Percentiles rank a stretch among this genome's conserved stretches.
Evolutionary conservation across 2,888 invertebrate species (phyloP).

Genomic region (Acanthoscelides obtectus): DNA sequence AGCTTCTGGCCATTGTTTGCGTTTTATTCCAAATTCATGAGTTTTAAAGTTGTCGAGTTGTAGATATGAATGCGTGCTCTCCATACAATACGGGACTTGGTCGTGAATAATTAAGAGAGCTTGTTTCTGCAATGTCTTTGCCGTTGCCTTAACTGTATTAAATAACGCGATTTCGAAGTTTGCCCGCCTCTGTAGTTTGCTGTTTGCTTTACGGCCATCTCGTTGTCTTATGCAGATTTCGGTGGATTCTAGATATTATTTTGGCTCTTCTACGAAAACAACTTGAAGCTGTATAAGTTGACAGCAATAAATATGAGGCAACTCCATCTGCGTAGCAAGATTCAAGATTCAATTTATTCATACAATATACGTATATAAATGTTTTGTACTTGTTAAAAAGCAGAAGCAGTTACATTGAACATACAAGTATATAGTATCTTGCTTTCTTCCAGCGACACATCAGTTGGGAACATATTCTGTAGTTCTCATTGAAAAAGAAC

Average conservation of each 20-base stretch:
- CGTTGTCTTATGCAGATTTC: neutral
- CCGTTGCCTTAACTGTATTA: neutral
- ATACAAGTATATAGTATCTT: too few relatives aligned
- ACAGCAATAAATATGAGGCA: too few relatives aligned
- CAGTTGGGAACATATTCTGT: too few relatives aligned
- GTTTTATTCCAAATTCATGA: conserved; percentile 1
- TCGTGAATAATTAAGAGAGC: conserved; percentile 12
- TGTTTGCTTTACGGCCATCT: neutral
- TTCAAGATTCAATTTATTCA: too few relatives aligned
- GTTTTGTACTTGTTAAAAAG: too few relatives aligned
- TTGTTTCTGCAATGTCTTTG: conserved; percentile 10
- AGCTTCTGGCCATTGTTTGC: neutral
- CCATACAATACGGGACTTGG: conserved; percentile 9
- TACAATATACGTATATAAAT: too few relatives aligned
- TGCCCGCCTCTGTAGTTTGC: neutral
- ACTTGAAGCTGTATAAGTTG: neutral
- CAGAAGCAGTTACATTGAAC: too few relatives aligned
- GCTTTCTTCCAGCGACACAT: too few relatives aligned
- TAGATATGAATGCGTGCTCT: conserved; percentile 12
- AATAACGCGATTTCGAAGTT: neutral
- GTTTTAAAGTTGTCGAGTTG: conserved; percentile 7
- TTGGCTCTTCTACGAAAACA: neutral
- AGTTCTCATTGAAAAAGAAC: too few relatives aligned
- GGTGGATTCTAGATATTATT: neutral
- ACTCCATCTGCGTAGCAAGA: too few relatives aligned